Percentiles rank a stretch among this genome's conserved stretches.
Evolutionary conservation across 1,140 invertebrate species (phyloP).

Genomic region (Pseudomyrmex cubaensis): DNA sequence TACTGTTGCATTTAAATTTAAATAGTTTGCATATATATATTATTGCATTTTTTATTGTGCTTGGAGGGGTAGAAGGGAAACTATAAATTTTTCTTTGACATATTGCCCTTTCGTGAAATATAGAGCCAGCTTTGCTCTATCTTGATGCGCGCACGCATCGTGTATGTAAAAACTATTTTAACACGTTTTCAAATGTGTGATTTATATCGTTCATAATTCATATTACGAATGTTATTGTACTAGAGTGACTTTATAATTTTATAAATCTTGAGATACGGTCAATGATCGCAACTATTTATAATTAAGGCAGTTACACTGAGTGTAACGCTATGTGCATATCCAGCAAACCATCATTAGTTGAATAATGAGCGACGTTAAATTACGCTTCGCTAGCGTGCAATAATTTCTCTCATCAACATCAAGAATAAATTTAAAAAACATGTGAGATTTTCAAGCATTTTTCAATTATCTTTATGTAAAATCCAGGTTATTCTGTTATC

Average conservation of each 20-base stretch:
- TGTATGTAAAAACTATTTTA: too few relatives aligned
- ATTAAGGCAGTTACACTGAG: slow-evolving; percentile 18
- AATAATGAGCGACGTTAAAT: slow-evolving; percentile 43
- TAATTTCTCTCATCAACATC: slow-evolving; percentile 21
- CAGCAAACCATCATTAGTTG: neutral
- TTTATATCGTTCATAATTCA: too few relatives aligned
- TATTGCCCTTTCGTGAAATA: slow-evolving; percentile 34
- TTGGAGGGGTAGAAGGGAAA: neutral
- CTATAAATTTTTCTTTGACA: slow-evolving; percentile 37
- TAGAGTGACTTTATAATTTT: neutral
- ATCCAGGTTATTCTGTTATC: slow-evolving; percentile 3
- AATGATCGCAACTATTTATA: slow-evolving; percentile 18
- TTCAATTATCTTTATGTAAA: slow-evolving; percentile 8
- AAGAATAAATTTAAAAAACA: slow-evolving; percentile 19
- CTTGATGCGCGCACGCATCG: slow-evolving; percentile 1
- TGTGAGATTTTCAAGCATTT: slow-evolving; percentile 1
- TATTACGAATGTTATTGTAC: too few relatives aligned
- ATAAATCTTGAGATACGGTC: slow-evolving; percentile 9
- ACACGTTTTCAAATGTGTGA: too few relatives aligned
- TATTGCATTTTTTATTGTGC: slow-evolving; percentile 22
- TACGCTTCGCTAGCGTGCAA: neutral
- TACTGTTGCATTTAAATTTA: slow-evolving; percentile 50
- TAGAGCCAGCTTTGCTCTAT: slow-evolving; percentile 10
- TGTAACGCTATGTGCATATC: neutral
- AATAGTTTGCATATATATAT: slow-evolving; percentile 39